Base-by-base conservation (phyloP, 2,797 vertebrate genomes). In the Menidia menidia region DNA sequence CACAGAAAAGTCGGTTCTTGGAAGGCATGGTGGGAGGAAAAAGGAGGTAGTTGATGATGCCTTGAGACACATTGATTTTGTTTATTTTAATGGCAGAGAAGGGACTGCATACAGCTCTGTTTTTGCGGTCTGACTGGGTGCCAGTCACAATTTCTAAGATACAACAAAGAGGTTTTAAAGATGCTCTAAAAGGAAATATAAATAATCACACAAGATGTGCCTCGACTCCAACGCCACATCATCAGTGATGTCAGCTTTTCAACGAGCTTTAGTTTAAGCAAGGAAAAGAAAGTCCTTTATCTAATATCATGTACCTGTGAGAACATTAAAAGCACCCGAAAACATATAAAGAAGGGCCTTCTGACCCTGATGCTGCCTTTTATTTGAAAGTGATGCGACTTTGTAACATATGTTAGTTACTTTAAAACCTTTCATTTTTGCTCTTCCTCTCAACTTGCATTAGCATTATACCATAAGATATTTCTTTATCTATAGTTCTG, bases 81-180 rank as follows among this genome's bases (percentile, higher is more conserved):
- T 88, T 89, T 91, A 89, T 90, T 92, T 91, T 75, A 84, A 75
- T 43, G 64, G 76, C 71, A 76, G 75, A 48, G 25, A 66, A 70
- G 63, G 72, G 66, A 67, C 70, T 57, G 56, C 53, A 52, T 64
- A 52, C 55, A 71, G 53, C 51, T 74, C 69, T 65, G 67, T 72
- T 63, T 87, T 72, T 74, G 66, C 68, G 87, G 83, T 90, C 80
- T 80, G 78, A 79, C 59, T 42, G 18, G 56, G 71, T 4, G 68
- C 68, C 80, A 82, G 59, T 64, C 66, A 39, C 72, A 70, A 53
- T 75, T 71, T 76, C 64, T 56, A 73, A 60, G 19, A 45, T 71
- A 52, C 54, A 68, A 68, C 48, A 11, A n/a, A 42, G 76, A 76
- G 64, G 64, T 77, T 80, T 39, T 81, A 73, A 74, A 72, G 70